Base-by-base conservation (phyloP, 2,888 invertebrate genomes). In the Eilema sororculum region DNA sequence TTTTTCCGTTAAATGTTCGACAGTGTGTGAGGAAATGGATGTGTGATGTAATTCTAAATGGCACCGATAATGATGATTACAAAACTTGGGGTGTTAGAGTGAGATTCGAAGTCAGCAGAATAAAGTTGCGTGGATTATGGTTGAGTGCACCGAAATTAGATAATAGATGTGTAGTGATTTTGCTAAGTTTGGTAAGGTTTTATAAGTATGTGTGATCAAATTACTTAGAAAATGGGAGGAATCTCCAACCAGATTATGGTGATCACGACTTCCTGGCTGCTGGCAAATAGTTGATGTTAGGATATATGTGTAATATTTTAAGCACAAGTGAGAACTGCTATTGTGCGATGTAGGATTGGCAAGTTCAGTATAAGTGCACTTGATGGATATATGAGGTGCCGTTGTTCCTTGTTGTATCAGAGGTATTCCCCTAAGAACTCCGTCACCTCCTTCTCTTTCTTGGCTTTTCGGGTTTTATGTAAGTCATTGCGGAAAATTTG, bases 1-100 rank as follows among this genome's bases (percentile, higher is more conserved):
- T 68, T 70, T 56, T 46, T n/a, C 12, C 41, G 16, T 25, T 62
- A 24, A 59, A 25, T 46, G 30, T 46, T 59, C 46, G 24, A 59
- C 4, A 8, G 28, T 52, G 16, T 37, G 58, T 16, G n/a, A 6
- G 57, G 46, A 24, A 60, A 65, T 59, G 12, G n/a, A n/a, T 24
- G 58, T 41, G 41, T n/a, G 8, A 37, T 59, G 56, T 56, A 13
- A 30, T n/a, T 65, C 56, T 65, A 25, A 66, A 41, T 13, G 24
- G n/a, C n/a, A n/a, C 5, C 30, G 13, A 66, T 41, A n/a, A n/a
- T 66, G n/a, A 24, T 12, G 16, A 37, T 56, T 65, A 9, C 6
- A 13, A 28, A 25, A 28, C 25, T 20, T 41, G 24, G 9, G 8
- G 8, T 13, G 37, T 37, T 46, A 52, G 28, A n/a, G 13, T 20